A percentile compares a stretch with the other conserved stretches of the same genome.
Evolutionary conservation across 1,140 invertebrate species (phyloP).

Genomic region (Druon quercuslanigerum): DNA sequence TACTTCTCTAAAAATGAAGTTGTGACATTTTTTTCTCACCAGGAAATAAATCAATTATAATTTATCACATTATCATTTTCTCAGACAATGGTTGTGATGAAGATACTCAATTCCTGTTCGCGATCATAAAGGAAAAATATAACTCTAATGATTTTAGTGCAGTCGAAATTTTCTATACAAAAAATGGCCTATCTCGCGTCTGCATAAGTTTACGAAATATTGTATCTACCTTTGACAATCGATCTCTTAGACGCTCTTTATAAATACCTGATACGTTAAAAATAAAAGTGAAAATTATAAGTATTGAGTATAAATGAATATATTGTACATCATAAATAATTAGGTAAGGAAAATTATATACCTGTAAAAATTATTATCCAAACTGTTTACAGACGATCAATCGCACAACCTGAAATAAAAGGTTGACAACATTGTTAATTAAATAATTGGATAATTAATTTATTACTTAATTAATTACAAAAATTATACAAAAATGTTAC

Average conservation of each 20-base stretch:
- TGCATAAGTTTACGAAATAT: slow-evolving; percentile 29
- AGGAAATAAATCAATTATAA: too few relatives aligned
- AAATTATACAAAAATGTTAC: slow-evolving; percentile 43
- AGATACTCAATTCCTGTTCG: slow-evolving; percentile 34
- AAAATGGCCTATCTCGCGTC: slow-evolving; percentile 32
- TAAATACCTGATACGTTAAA: slow-evolving; percentile 45
- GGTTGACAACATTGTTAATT: neutral
- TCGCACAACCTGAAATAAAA: neutral
- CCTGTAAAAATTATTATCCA: neutral
- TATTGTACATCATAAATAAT: slow-evolving; percentile 16
- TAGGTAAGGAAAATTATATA: slow-evolving; percentile 16
- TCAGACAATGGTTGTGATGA: slow-evolving; percentile 33
- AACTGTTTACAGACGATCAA: slow-evolving; percentile 18
- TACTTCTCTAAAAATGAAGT: too few relatives aligned
- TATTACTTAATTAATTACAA: slow-evolving; percentile 23
- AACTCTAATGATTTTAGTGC: slow-evolving; percentile 13
- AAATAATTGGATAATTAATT: neutral
- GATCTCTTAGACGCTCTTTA: slow-evolving; percentile 52
- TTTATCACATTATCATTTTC: neutral
- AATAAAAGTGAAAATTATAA: slow-evolving; percentile 35
- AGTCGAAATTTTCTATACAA: slow-evolving; percentile 35
- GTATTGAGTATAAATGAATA: slow-evolving; percentile 42
- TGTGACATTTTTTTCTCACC: too few relatives aligned
- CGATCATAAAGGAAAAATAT: slow-evolving; percentile 37
- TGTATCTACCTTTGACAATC: slow-evolving; percentile 62